Evolutionary conservation across 2,797 vertebrate genomes (phyloP).

Genomic region (Melanogrammus aeglefinus): DNA sequence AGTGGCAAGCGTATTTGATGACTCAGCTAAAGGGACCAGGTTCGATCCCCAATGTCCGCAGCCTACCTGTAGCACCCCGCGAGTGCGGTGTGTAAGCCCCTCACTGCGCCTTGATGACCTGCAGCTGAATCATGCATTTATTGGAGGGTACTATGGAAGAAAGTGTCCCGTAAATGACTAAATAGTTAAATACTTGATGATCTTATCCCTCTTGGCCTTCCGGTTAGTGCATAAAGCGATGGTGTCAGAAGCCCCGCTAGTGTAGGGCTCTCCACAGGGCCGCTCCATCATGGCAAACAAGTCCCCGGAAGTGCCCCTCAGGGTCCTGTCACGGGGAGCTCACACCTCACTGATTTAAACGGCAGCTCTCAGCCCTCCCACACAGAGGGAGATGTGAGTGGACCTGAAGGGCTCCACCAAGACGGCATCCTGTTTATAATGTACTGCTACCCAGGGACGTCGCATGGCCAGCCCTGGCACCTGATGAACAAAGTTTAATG

Average conservation of each 20-base stretch:
- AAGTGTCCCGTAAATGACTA: not conserved
- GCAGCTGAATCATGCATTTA: not conserved
- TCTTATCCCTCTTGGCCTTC: not conserved
- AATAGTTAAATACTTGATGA: not conserved
- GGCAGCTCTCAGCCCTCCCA: not conserved
- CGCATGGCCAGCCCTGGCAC: slow-evolving; percentile 19
- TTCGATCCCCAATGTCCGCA: not conserved
- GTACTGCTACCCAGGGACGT: slow-evolving; percentile 41
- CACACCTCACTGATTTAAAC: slow-evolving; percentile 46
- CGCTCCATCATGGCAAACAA: not conserved
- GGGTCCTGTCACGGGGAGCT: slow-evolving; percentile 28
- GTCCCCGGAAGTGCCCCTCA: not conserved
- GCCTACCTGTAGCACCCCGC: not conserved
- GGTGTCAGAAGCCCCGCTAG: not conserved
- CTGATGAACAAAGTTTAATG: slow-evolving; percentile 50
- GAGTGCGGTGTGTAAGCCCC: too few species aligned
- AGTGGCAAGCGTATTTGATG: too few species aligned
- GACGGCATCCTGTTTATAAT: slow-evolving; percentile 39
- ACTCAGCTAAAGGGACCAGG: not conserved
- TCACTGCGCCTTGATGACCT: not conserved
- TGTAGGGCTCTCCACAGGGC: not conserved
- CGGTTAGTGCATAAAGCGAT: not conserved
- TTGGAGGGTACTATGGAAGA: not conserved
- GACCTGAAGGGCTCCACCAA: slow-evolving; percentile 23
- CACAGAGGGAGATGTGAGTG: slow-evolving; percentile 43